Base-by-base conservation (phyloP, 1,140 invertebrate genomes). In the Drosophila quadrilineata region DNA sequence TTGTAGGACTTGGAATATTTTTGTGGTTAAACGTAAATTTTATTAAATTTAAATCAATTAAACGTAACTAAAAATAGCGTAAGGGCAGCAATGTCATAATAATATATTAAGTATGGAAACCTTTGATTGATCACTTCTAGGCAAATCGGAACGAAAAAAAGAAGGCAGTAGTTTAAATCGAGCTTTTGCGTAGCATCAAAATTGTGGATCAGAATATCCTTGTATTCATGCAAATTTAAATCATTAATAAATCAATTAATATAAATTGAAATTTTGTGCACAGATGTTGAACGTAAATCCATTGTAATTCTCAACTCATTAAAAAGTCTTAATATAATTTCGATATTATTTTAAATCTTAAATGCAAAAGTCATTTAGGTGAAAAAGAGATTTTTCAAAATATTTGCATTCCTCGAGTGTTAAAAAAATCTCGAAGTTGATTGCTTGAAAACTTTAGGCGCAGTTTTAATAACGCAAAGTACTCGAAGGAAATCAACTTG, bases 21-120 rank as follows among this genome's bases (percentile, higher is more conserved):
- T 82, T 87, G 82, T 87, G 82, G 82, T 87, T 74, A 87, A 87
- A 87, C 87, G 82, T 75, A 87, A 87, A 87, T 87, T 87, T 87
- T 82, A 87, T 87, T 87, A 82, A 87, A 87, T 87, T 82, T 71
- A 87, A 87, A 72, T 87, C 73, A 82, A 77, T 87, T 87, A 63
- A 70, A 66, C 52, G 62, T 74, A 63, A 74, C 59, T 65, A 45
- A 10, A 45, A 45, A 28, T 57, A 71, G 66, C 82, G 70, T 74
- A 76, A 71, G 77, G 63, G 57, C 58, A 70, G 53, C 87, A 87
- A 80, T 86, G 76, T 75, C 82, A 86, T 86, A 86, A 86, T 86
- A n/a, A n/a, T 86, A 80, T 76, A 59, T 66, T 69, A 75, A 86
- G 80, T 80, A 82, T 74, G 68, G 52, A 69, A 70, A 72, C 58